phyloP scores from a whole-genome alignment of 2,888 invertebrate genomes.

The Hemithea aestivaria region DNA sequence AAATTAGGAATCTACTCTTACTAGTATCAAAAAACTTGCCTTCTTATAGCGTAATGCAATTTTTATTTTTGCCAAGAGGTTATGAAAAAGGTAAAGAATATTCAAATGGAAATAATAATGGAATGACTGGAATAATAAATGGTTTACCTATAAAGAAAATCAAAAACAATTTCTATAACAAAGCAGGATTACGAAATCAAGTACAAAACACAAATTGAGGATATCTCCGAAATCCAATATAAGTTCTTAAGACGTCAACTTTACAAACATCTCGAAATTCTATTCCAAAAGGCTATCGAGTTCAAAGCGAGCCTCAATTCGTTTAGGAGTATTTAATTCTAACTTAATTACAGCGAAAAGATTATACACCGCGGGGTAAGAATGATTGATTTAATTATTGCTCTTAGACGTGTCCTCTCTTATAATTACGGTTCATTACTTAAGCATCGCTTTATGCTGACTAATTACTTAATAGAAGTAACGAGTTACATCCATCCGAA shows the following conservation, averaged over 20 bases:
- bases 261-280: slow-evolving; percentile 46
- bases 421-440: slow-evolving; percentile 77
- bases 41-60: too few relatives aligned
- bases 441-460: slow-evolving; percentile 76
- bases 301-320: slow-evolving; percentile 57
- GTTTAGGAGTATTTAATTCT: slow-evolving; percentile 64
- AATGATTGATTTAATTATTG: slow-evolving; percentile 78
- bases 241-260: slow-evolving; percentile 42
- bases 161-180: slow-evolving; percentile 1
- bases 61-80: too few relatives aligned
- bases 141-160: too few relatives aligned
- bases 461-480: slow-evolving; percentile 79
- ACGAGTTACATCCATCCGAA: slow-evolving; percentile 75
- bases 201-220: slow-evolving; percentile 15
- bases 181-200: slow-evolving; percentile 8
- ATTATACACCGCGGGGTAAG: slow-evolving; percentile 68
- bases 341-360: slow-evolving; percentile 70
- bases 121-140: too few relatives aligned
- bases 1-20: too few relatives aligned
- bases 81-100: too few relatives aligned
- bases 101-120: too few relatives aligned
- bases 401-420: slow-evolving; percentile 75
- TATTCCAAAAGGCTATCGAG: slow-evolving; percentile 53
- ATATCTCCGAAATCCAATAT: slow-evolving; percentile 42
- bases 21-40: too few relatives aligned